Evolutionary conservation across 1,140 invertebrate species (phyloP), one percentile per base, ranked within the genome.

Genomic region (Periplaneta americana): DNA sequence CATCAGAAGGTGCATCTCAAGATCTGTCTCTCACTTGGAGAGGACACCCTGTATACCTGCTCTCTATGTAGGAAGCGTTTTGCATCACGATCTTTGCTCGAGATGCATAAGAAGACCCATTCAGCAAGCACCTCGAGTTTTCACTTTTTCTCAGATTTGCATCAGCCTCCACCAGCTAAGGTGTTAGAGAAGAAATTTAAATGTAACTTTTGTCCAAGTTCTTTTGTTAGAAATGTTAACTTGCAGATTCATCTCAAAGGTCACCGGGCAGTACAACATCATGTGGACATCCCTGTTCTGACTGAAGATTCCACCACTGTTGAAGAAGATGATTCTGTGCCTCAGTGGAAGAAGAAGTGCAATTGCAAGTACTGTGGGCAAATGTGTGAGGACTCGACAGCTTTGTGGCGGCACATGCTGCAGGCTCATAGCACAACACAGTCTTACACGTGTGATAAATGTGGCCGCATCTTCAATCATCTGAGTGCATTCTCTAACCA

Each of bases 1-100:
- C 77, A 78, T 22, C 77, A 78, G 77, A 78, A 36, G 9, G 18
- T 37, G 28, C 77, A 78, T 39, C 39, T 78, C 77, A 37, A 34
- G 36, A n/a, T 78, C 35, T 37, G 35, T 37, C 13, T 48, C 0
- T 78, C 22, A 8, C 35, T 39, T 28, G 1, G 36, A 78, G 77
- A 78, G 33, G 77, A 78, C 0, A 48, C 13, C 5, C 77, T 78
- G 3, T 48, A 37, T n/a, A 36, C 77, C 1, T 78, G 77, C n/a
- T n/a, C 48, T 4, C 33, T 37, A 28, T 78, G 77, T 13, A 32
- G 35, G 15, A 78, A 36, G 34, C 34, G 34, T 31, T 78, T 78
- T 78, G 77, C 39, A 5, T 11, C 35, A 36, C 34, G 39, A 48
- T 48, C 39, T 18, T 35, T 78, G 77, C 28, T 78, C 33, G 77